Base-by-base conservation (phyloP, 2,797 vertebrate genomes). In the Odontamblyopus lacepedii region DNA sequence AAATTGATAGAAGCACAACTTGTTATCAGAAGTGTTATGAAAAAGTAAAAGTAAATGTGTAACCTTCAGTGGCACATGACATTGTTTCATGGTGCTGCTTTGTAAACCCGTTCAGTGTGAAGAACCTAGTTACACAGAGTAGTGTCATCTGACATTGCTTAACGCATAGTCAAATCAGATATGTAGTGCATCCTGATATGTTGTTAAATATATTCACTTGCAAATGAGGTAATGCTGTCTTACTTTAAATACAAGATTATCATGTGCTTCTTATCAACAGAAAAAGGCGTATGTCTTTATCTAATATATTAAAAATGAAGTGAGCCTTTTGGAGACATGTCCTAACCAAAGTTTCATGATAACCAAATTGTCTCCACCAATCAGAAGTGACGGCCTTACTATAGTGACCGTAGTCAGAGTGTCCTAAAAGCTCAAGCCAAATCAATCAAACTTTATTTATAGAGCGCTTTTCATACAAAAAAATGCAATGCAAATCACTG, bases 61-160 rank as follows among this genome's bases (percentile, higher is more conserved):
- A 30, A 30, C 16, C 16, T 61, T 16, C 18, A 35, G 32, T 12
- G 35, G 30, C 35, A 26, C 35, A 44, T 44, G 63, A 48, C 63
- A 44, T 0, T 8, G 12, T 48, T 48, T 64, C 41, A 27, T 65
- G 11, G 55, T 29, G 38, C 48, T 67, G 60, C 48, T 70, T 75
- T 59, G 66, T 48, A 61, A 18, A 23, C 55, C 41, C 23, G 32
- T 5, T 63, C 18, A 61, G 41, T 35, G 27, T 16, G 35, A 23
- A 44, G 32, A 53, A 67, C 70, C n/a, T 6, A 32, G 64, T 29
- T 55, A 12, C 68, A 61, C 27, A 19, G 32, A 6, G 15, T 51
- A 41, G 23, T 13, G 29, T 75, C 68, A 71, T 23, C 16, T 61
- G 70, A 81, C 27, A 41, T 53, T 78, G 56, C 55, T 63, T 35